Conservation (phyloP, 1,140 invertebrate species). For the Drosophila kohkoa region DNA sequence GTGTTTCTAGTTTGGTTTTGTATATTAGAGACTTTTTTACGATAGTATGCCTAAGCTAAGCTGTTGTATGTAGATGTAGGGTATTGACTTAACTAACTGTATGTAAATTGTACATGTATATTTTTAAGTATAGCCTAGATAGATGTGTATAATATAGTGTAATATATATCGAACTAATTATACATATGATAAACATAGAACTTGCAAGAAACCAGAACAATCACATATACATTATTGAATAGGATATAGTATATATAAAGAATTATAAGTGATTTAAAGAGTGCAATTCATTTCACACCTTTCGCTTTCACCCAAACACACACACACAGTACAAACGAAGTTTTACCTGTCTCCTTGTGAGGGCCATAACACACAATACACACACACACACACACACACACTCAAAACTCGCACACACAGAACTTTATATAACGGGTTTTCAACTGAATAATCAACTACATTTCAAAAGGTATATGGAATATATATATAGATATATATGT, state of each 20-base stretch:
- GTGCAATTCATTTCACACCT: conserved; percentile 36
- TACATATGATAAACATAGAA: conserved; percentile 40
- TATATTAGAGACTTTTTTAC: conserved; percentile 16
- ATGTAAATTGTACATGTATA: conserved; percentile 27
- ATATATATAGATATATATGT: conserved; percentile 22
- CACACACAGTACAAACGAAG: not conserved
- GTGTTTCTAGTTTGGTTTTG: conserved; percentile 17
- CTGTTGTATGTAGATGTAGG: conserved; percentile 53
- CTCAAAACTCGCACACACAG: conserved; percentile 18
- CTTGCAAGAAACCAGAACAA: conserved; percentile 68
- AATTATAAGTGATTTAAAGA: conserved; percentile 14
- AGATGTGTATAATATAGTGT: conserved; percentile 14
- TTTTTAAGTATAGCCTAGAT: conserved; percentile 44
- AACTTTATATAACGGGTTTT: conserved; percentile 30
- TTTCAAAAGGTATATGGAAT: conserved; percentile 30
- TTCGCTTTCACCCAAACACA: not conserved
- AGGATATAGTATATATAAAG: conserved; percentile 25
- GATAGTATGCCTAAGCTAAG: conserved; percentile 40
- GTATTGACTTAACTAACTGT: conserved; percentile 40
- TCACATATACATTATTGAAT: conserved; percentile 57
- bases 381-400: conserved; percentile 7
- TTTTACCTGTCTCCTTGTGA: conserved; percentile 45
- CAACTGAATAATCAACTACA: conserved; percentile 67
- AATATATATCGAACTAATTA: conserved; percentile 29
- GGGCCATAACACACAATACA: conserved; percentile 43